Evolutionary conservation across 2,113 vertebrate species (phyloP).

Genomic region (Psophia crepitans): DNA sequence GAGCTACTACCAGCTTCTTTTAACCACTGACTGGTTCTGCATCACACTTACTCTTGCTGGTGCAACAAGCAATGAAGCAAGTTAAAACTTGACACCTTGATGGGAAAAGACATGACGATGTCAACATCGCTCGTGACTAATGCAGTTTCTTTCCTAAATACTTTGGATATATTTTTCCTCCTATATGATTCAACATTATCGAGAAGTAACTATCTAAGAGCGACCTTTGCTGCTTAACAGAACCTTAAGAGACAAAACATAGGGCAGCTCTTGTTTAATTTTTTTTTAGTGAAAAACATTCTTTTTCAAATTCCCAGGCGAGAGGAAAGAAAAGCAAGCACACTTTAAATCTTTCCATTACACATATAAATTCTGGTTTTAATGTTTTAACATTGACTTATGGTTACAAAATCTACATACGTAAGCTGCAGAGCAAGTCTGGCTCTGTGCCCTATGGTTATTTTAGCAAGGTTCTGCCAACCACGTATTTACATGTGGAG

Average conservation of each 20-base stretch:
- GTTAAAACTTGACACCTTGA: constrained; percentile 32
- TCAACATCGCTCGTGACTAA: constrained; percentile 10
- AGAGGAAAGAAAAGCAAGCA: constrained; percentile 57
- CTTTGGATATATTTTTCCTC: constrained; percentile 12
- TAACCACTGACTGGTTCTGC: background rate
- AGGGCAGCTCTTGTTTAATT: background rate
- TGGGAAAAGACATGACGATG: background rate
- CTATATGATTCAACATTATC: background rate
- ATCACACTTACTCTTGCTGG: background rate
- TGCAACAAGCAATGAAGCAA: background rate
- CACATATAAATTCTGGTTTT: constrained; percentile 64
- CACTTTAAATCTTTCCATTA: constrained; percentile 73
- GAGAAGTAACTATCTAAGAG: constrained; percentile 1
- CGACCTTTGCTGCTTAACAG: background rate
- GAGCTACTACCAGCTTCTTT: background rate
- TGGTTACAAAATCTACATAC: constrained; percentile 58
- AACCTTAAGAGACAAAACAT: background rate
- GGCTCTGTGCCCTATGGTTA: constrained; percentile 61
- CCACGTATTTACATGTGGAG: constrained; percentile 43
- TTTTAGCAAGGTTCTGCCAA: constrained; percentile 68
- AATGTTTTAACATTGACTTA: constrained; percentile 60
- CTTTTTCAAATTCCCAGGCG: constrained; percentile 62
- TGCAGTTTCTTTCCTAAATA: background rate
- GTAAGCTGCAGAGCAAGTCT: constrained; percentile 56
- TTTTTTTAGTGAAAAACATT: constrained; percentile 26